These are phyloP conservation scores for Drosophila arizonae DNA, from an alignment of 1,140 invertebrate species.

Conservation along the genomic window DNA sequence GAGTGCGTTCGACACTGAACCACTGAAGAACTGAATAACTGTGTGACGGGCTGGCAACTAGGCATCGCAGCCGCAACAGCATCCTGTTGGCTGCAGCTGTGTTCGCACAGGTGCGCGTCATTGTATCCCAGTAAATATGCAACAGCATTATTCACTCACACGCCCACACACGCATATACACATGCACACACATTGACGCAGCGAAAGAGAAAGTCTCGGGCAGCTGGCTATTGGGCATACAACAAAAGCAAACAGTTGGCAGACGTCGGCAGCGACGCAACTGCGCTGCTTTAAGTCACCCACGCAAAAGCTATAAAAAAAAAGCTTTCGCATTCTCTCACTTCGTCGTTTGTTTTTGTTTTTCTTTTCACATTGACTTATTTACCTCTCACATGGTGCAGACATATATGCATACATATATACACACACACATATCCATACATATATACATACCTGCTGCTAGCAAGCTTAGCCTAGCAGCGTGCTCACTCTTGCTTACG, in stretches of 20 bases:
- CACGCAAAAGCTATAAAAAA: slow-evolving; percentile 65
- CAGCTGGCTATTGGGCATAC: slow-evolving; percentile 51
- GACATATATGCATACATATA: not conserved
- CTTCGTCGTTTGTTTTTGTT: slow-evolving; percentile 21
- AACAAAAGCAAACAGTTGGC: slow-evolving; percentile 78
- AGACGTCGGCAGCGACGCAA: slow-evolving; percentile 48
- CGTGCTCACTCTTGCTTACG: slow-evolving; percentile 23
- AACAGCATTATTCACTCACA: slow-evolving; percentile 59
- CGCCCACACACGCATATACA: slow-evolving; percentile 6
- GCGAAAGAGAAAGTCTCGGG: slow-evolving; percentile 48
- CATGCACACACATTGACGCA: slow-evolving; percentile 11
- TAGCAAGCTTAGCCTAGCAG: slow-evolving; percentile 22
- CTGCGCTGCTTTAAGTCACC: slow-evolving; percentile 62
- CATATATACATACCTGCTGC: slow-evolving; percentile 47
- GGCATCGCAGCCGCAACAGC: slow-evolving; percentile 39
- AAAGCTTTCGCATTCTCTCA: slow-evolving; percentile 33
- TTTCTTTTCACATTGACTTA: slow-evolving; percentile 31
- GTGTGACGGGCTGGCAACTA: slow-evolving; percentile 39
- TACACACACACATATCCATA: slow-evolving; percentile 25
- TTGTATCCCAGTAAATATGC: slow-evolving; percentile 69
- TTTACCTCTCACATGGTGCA: slow-evolving; percentile 26
- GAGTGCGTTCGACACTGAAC: slow-evolving; percentile 60
- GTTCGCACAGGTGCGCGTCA: slow-evolving; percentile 48
- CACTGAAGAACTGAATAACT: slow-evolving; percentile 55
- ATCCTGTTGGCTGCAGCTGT: slow-evolving; percentile 53